Conservation (phyloP, 2,888 invertebrate species). For the Elmis aenea region DNA sequence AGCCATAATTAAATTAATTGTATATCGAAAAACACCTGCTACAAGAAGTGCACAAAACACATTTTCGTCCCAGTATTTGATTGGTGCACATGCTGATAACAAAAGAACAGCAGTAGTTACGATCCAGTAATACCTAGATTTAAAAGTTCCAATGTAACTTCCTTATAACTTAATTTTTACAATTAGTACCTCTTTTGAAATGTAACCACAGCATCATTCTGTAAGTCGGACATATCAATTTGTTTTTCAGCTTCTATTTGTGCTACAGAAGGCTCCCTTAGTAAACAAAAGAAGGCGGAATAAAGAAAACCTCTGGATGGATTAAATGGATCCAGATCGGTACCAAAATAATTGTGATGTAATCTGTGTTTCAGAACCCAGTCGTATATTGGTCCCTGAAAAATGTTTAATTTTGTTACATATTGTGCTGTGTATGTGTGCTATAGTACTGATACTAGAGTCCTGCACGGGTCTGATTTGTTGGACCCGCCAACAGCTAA, state of each 20-base stretch:
- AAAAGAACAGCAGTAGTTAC: too few species aligned
- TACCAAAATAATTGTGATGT: conserved; percentile 74
- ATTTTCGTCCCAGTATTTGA: conserved; percentile 74
- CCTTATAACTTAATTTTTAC: too few species aligned
- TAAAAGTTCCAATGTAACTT: too few species aligned
- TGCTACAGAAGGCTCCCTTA: conserved; percentile 60
- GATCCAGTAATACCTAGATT: conserved; percentile 64
- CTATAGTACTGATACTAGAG: too few species aligned
- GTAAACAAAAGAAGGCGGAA: conserved; percentile 71
- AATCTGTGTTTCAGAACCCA: conserved; percentile 80
- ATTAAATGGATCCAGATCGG: conserved; percentile 76
- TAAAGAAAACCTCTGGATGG: conserved; percentile 74
- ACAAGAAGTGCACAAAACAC: conserved; percentile 59
- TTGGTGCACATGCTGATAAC: conserved; percentile 69
- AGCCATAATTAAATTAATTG: conserved; percentile 58
- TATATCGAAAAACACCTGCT: conserved; percentile 64
- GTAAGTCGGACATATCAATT: conserved; percentile 77
- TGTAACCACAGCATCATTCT: conserved; percentile 70
- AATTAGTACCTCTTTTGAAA: conserved; percentile 81
- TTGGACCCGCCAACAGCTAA: too few species aligned
- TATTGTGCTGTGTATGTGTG: too few species aligned
- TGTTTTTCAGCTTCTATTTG: conserved; percentile 57
- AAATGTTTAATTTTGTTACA: too few species aligned
- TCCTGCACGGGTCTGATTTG: too few species aligned
- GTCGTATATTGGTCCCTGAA: conserved; percentile 75